Base-by-base conservation (phyloP, 2,113 vertebrate species). In the Enhydra lutris region DNA sequence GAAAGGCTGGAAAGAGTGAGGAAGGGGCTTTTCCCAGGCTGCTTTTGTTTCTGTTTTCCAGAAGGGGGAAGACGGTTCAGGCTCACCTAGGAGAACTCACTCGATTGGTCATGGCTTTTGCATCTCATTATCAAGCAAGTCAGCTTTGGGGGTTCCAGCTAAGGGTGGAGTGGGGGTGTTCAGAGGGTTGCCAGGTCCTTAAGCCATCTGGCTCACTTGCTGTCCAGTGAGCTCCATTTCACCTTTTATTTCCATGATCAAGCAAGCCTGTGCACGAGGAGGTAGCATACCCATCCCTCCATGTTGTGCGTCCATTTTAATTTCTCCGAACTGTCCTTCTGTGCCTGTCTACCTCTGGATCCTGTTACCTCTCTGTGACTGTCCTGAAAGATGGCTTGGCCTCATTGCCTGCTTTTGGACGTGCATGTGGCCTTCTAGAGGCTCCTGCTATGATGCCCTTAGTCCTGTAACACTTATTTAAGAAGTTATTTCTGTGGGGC, bases 1-100 rank as follows among this genome's bases (percentile, higher is more conserved):
- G 83, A 97, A 98, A 98, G 98, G 98, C 97, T 95, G 97, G 98
- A 99, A 98, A 98, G 97, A 98, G 97, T 97, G 95, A 97, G 98
- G 96, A 97, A 98, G 98, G 97, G 96, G 97, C 87, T 95, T 95
- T 98, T 96, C 97, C 97, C 98, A 95, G 91, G 97, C 98, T 98
- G 97, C 97, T 98, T 98, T 97, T 96, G 98, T 87, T 96, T 98
- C 73, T 89, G 87, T 95, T 98, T 98, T 98, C 97, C 97, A 97
- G 96, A 95, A 97, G 96, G 97, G 98, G 98, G 98, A 98, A 98
- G 96, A 98, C 97, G 98, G 98, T 98, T 98, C 98, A 98, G 97
- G 96, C 97, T 98, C 93, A 96, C 80, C 73, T 96, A 98, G 96
- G 97, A 97, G 97, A 98, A 98, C 39, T 96, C 97, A 26, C 81